Percentiles rank a stretch among this genome's conserved stretches.
These are phyloP conservation scores for Parazoanthus swiftii DNA, from an alignment of 92 coral and sea anemone species.

Conservation along the genomic window DNA sequence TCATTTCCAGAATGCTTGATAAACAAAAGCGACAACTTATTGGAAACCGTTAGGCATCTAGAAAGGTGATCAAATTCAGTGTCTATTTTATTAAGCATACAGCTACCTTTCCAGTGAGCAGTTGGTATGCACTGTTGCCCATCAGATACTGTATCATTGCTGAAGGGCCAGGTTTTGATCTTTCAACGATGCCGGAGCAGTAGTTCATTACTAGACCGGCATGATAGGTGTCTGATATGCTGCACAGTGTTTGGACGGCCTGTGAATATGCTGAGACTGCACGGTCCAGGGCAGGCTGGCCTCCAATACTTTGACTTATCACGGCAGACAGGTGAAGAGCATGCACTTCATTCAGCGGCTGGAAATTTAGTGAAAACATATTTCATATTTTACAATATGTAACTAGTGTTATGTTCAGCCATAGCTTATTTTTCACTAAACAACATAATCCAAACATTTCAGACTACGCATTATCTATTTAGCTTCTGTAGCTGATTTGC, in stretches of 20 bases:
- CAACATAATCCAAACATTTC: no score
- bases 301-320: conserved; percentile 60
- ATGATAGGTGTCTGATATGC: conserved; percentile 60
- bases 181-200: conserved; percentile 52
- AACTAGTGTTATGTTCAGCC: no score
- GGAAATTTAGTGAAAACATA: not conserved
- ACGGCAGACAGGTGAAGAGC: conserved; percentile 76
- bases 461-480: no score
- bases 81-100: not conserved
- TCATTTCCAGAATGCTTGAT: no score
- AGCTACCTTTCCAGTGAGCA: conserved; percentile 77
- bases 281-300: conserved; percentile 53
- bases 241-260: conserved; percentile 78
- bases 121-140: conserved; percentile 68
- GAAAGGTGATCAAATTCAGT: not conserved
- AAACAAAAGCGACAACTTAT: no score
- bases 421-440: no score
- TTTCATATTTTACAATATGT: not conserved
- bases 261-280: conserved; percentile 65
- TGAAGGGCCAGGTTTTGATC: conserved; percentile 44
- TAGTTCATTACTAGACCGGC: conserved; percentile 61
- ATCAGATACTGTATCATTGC: conserved; percentile 55
- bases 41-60: not conserved
- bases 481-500: no score
- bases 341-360: conserved; percentile 80